These are phyloP conservation scores for Drosophila austrosaltans DNA, from an alignment of 2,888 invertebrate species.

Conservation along the genomic window DNA sequence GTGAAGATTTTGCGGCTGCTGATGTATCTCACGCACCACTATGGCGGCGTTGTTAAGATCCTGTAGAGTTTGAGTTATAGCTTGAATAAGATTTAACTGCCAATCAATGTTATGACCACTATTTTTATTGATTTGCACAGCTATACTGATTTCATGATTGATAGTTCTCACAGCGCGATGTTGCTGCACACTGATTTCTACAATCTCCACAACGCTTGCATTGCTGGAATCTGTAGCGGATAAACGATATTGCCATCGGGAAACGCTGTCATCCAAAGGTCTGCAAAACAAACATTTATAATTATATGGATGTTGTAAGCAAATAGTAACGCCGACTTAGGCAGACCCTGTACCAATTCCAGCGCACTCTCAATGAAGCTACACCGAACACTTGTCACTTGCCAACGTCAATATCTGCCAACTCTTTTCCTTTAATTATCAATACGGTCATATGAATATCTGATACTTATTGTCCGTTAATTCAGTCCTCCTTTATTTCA, in stretches of 20 bases:
- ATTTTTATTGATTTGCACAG: constrained; percentile 87
- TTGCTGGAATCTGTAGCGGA: constrained; percentile 92
- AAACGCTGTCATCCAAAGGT: constrained; percentile 91
- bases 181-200: constrained; percentile 92
- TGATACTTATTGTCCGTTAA: too few relatives aligned
- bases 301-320: not conserved
- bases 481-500: too few relatives aligned
- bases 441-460: too few relatives aligned
- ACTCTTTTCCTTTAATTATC: too few relatives aligned
- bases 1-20: constrained; percentile 81
- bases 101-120: constrained; percentile 90
- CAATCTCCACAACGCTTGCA: constrained; percentile 87
- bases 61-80: constrained; percentile 83
- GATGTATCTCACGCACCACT: constrained; percentile 82
- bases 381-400: too few relatives aligned
- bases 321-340: too few relatives aligned
- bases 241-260: constrained; percentile 91
- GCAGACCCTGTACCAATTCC: too few relatives aligned
- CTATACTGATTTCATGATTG: constrained; percentile 92
- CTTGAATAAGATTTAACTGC: constrained; percentile 88
- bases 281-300: constrained; percentile 83
- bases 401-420: too few relatives aligned
- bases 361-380: too few relatives aligned
- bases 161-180: constrained; percentile 90
- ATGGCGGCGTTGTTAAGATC: constrained; percentile 80